Evolutionary conservation across 2,797 vertebrate species (phyloP).

Genomic region (Meriones psammophilus): DNA sequence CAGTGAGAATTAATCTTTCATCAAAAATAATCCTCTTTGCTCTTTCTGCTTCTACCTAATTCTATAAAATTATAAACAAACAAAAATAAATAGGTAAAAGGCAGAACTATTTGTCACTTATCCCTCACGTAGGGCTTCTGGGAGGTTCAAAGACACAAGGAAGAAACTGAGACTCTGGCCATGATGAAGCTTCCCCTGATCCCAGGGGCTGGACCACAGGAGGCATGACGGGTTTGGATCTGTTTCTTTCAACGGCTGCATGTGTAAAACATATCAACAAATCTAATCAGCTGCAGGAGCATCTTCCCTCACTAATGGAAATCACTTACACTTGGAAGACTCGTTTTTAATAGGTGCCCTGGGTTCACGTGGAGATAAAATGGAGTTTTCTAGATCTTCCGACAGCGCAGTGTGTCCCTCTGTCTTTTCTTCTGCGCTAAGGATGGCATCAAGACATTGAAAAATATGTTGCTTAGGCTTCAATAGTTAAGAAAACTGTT

Average conservation of each 20-base stretch:
- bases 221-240: rapidly evolving
- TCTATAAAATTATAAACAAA: constrained; percentile 48
- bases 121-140: background rate
- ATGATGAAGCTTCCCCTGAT: background rate
- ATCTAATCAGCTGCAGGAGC: background rate
- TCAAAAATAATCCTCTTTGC: constrained; percentile 48
- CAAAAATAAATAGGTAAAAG: background rate
- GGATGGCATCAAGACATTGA: background rate
- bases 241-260: background rate
- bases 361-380: background rate
- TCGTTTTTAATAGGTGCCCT: background rate
- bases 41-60: constrained; percentile 26
- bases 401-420: background rate
- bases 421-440: background rate
- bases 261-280: constrained; percentile 12
- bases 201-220: too few relatives aligned
- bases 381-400: background rate
- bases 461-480: background rate
- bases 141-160: background rate
- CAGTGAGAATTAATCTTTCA: constrained; percentile 18
- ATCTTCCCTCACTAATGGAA: background rate
- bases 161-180: background rate
- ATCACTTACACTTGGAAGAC: background rate
- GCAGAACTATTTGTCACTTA: background rate
- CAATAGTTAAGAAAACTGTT: background rate